Base-by-base conservation (phyloP, 1,140 invertebrate species). In the Aleiodes sp. region DNA sequence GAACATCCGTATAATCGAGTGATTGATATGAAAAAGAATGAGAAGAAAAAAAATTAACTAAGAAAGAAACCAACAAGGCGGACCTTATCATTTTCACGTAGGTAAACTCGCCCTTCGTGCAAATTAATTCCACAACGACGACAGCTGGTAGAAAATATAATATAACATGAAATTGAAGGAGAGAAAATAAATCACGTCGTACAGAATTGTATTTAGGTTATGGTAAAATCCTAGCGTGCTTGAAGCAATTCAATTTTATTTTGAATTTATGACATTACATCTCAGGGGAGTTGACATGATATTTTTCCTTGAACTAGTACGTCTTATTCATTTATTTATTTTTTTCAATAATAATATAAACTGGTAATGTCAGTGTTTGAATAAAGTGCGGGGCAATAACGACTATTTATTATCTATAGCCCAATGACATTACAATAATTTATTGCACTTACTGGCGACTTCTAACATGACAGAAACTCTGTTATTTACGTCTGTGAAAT, bases 341-440 rank as follows among this genome's bases (percentile, higher is more conserved):
- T 61, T 33, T 24, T 35, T 41, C 10, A 41, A 43, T 4, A n/a
- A 43, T 33, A 33, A 1, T 33, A 8, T 33, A 1, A 33, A 59
- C 28, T 31, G 41, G 39, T 46, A 46, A 35, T 37, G 33, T 19
- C 14, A 21, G 57, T 65, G 62, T 31, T 43, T 31, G 39, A 29
- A 62, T 43, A 41, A 52, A 68, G 46, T 31, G 35, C 37, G 61
- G 46, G 37, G 67, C 59, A 62, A 66, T 66, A 72, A 69, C 67
- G 56, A 72, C 60, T 46, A 72, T 72, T 72, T 72, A 72, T 72
- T 65, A 70, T 72, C 67, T 64, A 52, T 61, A 60, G 62, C 26
- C 39, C 71, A 33, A 33, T 33, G 66, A 65, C 39, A 72, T 68
- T 69, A 65, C 46, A 56, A 68, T 72, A 69, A 72, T 72, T 72